phyloP scores from a whole-genome alignment of 1,140 invertebrate species.

The Drosophila bipectinata region DNA sequence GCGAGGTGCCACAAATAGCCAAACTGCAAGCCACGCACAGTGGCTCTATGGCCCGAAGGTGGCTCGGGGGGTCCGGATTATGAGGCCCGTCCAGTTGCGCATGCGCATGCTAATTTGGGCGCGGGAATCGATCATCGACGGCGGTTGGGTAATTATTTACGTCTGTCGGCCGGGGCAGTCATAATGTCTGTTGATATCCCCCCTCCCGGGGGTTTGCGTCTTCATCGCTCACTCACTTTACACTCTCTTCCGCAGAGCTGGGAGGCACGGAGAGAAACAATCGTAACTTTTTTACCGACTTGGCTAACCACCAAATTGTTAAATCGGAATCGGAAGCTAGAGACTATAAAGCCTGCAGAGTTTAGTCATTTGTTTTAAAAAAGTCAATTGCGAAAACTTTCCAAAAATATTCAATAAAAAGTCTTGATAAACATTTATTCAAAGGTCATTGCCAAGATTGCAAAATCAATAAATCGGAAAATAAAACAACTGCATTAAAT shows the following conservation, averaged over 20 bases:
- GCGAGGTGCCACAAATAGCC: conserved; percentile 27
- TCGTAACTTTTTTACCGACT: conserved; percentile 2
- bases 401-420: background rate
- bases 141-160: conserved; percentile 57
- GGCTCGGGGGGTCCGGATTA: conserved; percentile 16
- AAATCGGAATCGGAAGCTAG: no score
- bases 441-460: conserved; percentile 1
- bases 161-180: conserved; percentile 49
- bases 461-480: background rate
- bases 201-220: conserved; percentile 21
- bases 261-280: conserved; percentile 24
- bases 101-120: conserved; percentile 73
- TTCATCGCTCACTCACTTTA: conserved; percentile 14
- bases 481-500: conserved; percentile 2
- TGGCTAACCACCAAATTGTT: background rate
- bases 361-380: background rate
- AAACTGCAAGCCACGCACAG: conserved; percentile 40
- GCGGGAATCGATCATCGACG: conserved; percentile 62
- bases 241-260: conserved; percentile 23
- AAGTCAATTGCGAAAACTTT: background rate
- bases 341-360: no score
- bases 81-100: conserved; percentile 55
- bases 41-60: background rate
- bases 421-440: background rate
- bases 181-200: conserved; percentile 18